Conservation (phyloP, 2,888 invertebrate species). For the Xestobium rufovillosum region DNA sequence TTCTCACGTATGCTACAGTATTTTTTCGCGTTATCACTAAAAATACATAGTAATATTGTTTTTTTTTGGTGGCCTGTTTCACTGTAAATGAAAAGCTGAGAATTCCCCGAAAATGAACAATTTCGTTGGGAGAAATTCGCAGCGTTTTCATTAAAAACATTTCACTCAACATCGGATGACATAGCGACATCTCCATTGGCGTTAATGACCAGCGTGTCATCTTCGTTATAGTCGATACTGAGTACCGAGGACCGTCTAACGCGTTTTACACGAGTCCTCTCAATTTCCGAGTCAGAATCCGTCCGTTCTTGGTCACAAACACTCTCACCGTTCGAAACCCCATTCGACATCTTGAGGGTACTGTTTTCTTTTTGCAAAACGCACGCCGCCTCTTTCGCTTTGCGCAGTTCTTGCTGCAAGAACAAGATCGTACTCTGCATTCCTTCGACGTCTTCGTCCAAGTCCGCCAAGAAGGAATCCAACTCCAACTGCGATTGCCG, state of each 20-base stretch:
- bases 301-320: slow-evolving; percentile 41
- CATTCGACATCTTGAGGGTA: slow-evolving; percentile 31
- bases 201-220: slow-evolving; percentile 62
- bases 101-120: no score
- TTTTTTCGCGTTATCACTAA: no score
- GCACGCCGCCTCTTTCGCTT: slow-evolving; percentile 58
- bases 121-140: no score
- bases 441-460: slow-evolving; percentile 96
- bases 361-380: slow-evolving; percentile 55
- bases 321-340: slow-evolving; percentile 27
- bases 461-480: slow-evolving; percentile 89
- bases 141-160: no score
- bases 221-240: slow-evolving; percentile 67
- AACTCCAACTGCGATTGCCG: slow-evolving; percentile 94
- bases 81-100: no score
- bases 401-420: slow-evolving; percentile 86
- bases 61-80: no score
- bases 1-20: no score
- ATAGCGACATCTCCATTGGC: slow-evolving; percentile 58
- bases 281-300: slow-evolving; percentile 44
- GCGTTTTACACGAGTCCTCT: slow-evolving; percentile 54
- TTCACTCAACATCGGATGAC: slow-evolving; percentile 40
- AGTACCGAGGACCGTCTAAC: slow-evolving; percentile 63
- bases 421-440: slow-evolving; percentile 97
- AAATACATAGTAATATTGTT: no score